These are phyloP conservation scores for Larimichthys polyactis DNA, from an alignment of 2,113 vertebrate genomes.

Conservation along the genomic window DNA sequence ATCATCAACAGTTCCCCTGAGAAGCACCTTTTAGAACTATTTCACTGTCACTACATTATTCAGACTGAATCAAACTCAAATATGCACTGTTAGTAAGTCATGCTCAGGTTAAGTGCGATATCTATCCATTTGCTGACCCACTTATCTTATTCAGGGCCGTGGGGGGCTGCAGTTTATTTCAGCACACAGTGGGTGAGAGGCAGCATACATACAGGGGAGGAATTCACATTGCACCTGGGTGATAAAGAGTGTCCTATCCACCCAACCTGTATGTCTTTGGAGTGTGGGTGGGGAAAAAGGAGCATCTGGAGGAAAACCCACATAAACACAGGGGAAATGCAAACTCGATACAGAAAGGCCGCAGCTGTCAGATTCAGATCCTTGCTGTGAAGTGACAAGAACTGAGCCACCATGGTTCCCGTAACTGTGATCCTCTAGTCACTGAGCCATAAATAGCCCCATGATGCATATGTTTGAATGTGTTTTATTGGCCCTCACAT, in stretches of 20 bases:
- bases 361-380: background rate
- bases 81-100: background rate
- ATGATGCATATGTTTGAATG: background rate
- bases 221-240: background rate
- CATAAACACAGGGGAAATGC: background rate
- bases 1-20: no score
- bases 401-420: background rate
- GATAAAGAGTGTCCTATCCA: background rate
- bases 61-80: background rate
- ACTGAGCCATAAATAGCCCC: background rate
- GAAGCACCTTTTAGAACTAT: background rate
- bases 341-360: background rate
- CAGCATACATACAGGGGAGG: background rate
- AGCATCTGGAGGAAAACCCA: background rate
- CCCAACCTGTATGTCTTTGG: conserved; percentile 13
- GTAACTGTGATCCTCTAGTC: background rate
- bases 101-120: conserved; percentile 9
- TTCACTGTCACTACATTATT: background rate
- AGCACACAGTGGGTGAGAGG: background rate
- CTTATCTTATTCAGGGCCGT: background rate
- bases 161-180: background rate
- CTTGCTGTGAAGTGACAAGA: conserved; percentile 2
- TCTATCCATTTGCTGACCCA: conserved; percentile 1
- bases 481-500: no score
- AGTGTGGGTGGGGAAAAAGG: background rate